Conservation (phyloP, 2,888 invertebrate species). For the Zaprionus lineosus region DNA sequence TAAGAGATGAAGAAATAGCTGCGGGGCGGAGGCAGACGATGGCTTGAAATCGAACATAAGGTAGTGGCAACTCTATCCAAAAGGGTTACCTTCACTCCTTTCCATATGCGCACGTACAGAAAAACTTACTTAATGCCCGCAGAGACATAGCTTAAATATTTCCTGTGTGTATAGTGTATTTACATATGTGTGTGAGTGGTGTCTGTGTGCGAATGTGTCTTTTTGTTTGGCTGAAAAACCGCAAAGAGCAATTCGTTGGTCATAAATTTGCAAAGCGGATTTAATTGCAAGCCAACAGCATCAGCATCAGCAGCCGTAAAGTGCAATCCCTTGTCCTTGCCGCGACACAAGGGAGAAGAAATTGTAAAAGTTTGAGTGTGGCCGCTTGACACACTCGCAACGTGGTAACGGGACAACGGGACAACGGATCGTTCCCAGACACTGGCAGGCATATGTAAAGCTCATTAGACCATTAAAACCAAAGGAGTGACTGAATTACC, state of each 20-base stretch:
- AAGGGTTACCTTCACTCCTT: slow-evolving; percentile 11
- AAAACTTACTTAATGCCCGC: slow-evolving; percentile 32
- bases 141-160: slow-evolving; percentile 37
- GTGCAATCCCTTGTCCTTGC: slow-evolving; percentile 52
- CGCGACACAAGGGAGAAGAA: no score
- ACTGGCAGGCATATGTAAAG: slow-evolving; percentile 32
- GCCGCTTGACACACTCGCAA: no score
- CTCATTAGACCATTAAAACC: slow-evolving; percentile 46
- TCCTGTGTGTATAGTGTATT: slow-evolving; percentile 24
- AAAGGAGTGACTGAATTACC: no score
- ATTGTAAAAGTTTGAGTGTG: no score
- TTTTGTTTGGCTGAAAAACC: slow-evolving; percentile 40
- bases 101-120: slow-evolving; percentile 29
- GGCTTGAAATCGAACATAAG: slow-evolving; percentile 60
- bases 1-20: no score
- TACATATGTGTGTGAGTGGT: not conserved
- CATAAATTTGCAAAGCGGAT: slow-evolving; percentile 79
- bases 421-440: no score
- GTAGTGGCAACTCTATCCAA: slow-evolving; percentile 14
- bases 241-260: slow-evolving; percentile 70
- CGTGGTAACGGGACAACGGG: no score
- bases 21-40: slow-evolving; percentile 28
- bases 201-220: slow-evolving; percentile 4
- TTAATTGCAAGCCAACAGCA: slow-evolving; percentile 74
- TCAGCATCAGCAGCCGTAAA: slow-evolving; percentile 24